Evolutionary conservation across 2,888 invertebrate genomes (phyloP), one percentile per base, ranked within the genome.

Genomic region (Nebria brevicollis): DNA sequence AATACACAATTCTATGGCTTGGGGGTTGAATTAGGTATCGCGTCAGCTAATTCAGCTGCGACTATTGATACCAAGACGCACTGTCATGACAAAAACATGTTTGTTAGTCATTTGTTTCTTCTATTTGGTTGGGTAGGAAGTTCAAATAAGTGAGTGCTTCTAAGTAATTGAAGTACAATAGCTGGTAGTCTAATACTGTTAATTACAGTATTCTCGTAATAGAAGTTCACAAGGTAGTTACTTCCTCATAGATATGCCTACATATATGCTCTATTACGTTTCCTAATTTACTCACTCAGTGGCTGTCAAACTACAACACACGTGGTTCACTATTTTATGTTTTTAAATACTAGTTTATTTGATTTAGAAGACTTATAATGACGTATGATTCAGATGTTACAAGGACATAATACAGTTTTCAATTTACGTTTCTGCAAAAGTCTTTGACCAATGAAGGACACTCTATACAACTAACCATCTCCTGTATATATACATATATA

Each of bases 51-150:
- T 34, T 65, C 25, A 70, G 72, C 26, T 15, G 11, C 1, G 20
- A n/a, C 15, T 74, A 74, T 66, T 25, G 11, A 26, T 25, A n/a
- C n/a, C 70, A 25, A 64, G 66, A 15, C 6, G 5, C 42, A 75
- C 80, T 80, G 80, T 80, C 80, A 80, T 13, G 13, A 13, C 25
- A 75, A 80, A 80, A 80, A 80, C 80, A 80, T 80, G 75, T 54
- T 68, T 34, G 34, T 34, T 77, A 66, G 80, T 75, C 72, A 78
- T 78, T 73, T 42, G 42, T n/a, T 43, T 64, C 54, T 66, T 70
- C 15, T 70, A 26, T 72, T 54, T 77, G 68, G 72, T 65, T 34
- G 15, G 72, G 43, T 72, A 72, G 20, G 20, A 20, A 20, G 20
- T 20, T 20, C 20, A 20, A 70, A 72, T 34, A 77, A 77, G 72